Percentiles rank a stretch among this genome's conserved stretches.
phyloP scores from a whole-genome alignment of 2,888 invertebrate species.

The Dynastes grantii region DNA sequence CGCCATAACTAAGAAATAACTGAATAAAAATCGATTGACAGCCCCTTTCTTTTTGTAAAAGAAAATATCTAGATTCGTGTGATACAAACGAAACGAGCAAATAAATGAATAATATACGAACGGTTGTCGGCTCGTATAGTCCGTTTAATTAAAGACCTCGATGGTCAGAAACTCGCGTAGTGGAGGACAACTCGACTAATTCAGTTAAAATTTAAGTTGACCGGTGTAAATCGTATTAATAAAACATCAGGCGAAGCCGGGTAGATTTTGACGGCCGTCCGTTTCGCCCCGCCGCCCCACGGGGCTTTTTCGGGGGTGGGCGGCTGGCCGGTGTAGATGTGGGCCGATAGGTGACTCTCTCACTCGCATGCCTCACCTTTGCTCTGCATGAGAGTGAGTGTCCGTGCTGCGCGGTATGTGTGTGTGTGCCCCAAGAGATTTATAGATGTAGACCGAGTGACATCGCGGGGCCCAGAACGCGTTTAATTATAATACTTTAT shows the following conservation, averaged over 20 bases:
- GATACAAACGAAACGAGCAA: slow-evolving; percentile 1
- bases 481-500: slow-evolving; percentile 88
- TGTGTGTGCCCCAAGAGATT: slow-evolving; percentile 67
- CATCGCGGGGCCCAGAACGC: slow-evolving; percentile 73
- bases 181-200: slow-evolving; percentile 40
- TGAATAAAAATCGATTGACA: too few relatives aligned
- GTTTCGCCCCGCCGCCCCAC: slow-evolving; percentile 10
- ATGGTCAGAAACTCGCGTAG: slow-evolving; percentile 34
- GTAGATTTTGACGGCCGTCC: slow-evolving; percentile 47
- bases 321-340: slow-evolving; percentile 53
- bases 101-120: slow-evolving; percentile 31
- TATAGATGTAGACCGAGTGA: slow-evolving; percentile 72
- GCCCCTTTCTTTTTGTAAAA: too few relatives aligned
- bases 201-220: slow-evolving; percentile 49
- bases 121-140: slow-evolving; percentile 18
- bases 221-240: slow-evolving; percentile 50
- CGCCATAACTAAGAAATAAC: too few relatives aligned
- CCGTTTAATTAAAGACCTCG: slow-evolving; percentile 41
- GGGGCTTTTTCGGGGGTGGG: slow-evolving; percentile 48
- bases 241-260: slow-evolving; percentile 47
- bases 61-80: neutral
- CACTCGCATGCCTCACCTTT: slow-evolving; percentile 69
- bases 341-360: slow-evolving; percentile 49
- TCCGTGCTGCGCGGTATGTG: slow-evolving; percentile 62
- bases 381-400: slow-evolving; percentile 77